Evolutionary conservation across 2,888 invertebrate genomes (phyloP).

Genomic region (Drosophila algonquin): DNA sequence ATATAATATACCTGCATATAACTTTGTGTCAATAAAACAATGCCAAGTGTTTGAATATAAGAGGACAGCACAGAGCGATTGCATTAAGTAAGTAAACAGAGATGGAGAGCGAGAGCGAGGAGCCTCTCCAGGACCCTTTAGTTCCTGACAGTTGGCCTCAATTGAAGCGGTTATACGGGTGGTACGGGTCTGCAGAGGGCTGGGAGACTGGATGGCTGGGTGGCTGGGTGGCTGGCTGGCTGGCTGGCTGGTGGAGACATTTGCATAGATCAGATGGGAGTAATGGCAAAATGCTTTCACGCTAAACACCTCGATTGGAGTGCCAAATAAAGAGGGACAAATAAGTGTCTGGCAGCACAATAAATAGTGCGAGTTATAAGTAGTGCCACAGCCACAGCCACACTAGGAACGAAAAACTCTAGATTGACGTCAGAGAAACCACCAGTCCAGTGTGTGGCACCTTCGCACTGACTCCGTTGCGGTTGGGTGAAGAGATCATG

Average conservation of each 20-base stretch:
- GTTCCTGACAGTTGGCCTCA: conserved; percentile 18
- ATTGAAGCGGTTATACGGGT: not conserved
- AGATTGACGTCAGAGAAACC: conserved; percentile 28
- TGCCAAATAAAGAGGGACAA: conserved; percentile 40
- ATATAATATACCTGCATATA: conserved; percentile 22
- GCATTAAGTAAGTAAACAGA: conserved; percentile 44
- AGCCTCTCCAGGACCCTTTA: conserved; percentile 27
- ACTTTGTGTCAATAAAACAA: conserved; percentile 42
- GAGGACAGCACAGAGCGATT: conserved; percentile 28
- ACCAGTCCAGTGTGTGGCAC: not conserved
- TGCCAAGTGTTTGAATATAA: conserved; percentile 39
- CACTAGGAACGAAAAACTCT: not conserved
- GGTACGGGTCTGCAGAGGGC: not conserved
- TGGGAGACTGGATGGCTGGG: not conserved
- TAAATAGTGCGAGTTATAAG: conserved; percentile 27
- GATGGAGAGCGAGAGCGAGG: not conserved
- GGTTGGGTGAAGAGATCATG: not conserved
- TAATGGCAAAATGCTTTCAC: conserved; percentile 53
- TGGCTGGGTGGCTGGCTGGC: not conserved
- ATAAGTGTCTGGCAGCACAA: conserved; percentile 38
- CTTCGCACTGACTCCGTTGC: not conserved
- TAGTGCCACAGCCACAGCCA: not conserved
- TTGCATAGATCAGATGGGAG: conserved; percentile 32
- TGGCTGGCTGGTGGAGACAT: not conserved
- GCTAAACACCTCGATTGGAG: conserved; percentile 43